Evolutionary conservation across 2,797 vertebrate genomes (phyloP), one percentile per base, ranked within the genome.

Genomic region (Alcedo quadribrachys): DNA sequence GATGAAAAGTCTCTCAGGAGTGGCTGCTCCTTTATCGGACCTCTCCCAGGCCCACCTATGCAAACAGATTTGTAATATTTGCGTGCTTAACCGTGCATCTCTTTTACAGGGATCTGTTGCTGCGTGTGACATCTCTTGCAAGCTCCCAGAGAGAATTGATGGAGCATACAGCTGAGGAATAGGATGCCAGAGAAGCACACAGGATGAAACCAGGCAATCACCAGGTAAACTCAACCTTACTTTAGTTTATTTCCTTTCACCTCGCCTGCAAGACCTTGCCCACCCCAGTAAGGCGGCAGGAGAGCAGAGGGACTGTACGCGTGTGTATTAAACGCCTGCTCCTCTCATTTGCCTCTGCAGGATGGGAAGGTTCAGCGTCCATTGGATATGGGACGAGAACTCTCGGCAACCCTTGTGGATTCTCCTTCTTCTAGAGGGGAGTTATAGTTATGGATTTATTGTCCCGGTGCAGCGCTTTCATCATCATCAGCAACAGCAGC

Each of bases 381-480:
- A 68, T 90, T 98, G 98, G 98, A 98, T 97, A 97, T 97, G 95
- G 96, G 96, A 97, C 91, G 92, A 93, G 94, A 96, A 94, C 93
- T 7, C 91, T 74, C 85, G 89, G 94, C 97, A 95, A 80, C 91
- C 96, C 93, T 95, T 96, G 75, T 97, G 98, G 98, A 98, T 97
- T 97, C 97, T 96, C 95, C 95, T 95, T 92, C 94, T 94, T 89
- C 96, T 97, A 90, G 95, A 96, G 96, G 96, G 96, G 96, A 98
- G 96, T 97, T 98, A 96, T 97, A 95, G 97, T 98, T 98, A 89
- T 98, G 98, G 98, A 98, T 98, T 98, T 98, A 98, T 98, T 97
- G 97, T 96, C 97, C 96, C 92, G 96, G 96, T 96, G 94, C 97
- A 95, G 89, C 96, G 89, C 96, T 84, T 71, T 84, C 93, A 51